Base-by-base conservation (phyloP, 2,113 vertebrate species). In the Planiliza haematocheilus region DNA sequence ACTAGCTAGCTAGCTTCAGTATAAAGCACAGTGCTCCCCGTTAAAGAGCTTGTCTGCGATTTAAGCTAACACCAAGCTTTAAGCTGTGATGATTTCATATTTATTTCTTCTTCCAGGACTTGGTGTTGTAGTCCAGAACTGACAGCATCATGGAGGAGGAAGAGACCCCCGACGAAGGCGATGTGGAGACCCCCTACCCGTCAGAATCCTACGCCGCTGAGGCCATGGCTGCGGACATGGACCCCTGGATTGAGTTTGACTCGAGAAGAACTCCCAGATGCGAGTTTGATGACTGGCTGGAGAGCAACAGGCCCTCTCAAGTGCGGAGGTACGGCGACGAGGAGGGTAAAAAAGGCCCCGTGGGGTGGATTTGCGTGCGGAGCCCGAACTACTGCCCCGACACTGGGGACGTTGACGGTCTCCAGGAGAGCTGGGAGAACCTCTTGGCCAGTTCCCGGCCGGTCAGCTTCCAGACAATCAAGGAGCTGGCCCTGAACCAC, bases 151-250 rank as follows among this genome's bases (percentile, higher is more conserved):
- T 91, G 87, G 88, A 91, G 66, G 87, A 84, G 63, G 82, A 84
- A 52, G 84, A 66, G 36, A 65, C 17, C 17, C 61, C 81, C 2
- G 75, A 4, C 4, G 85, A 86, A 12, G 75, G 53, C 0, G 81
- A 83, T 34, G 43, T 38, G 36, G 79, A 75, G 48, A 46, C 59
- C 72, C 4, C 17, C 17, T 91, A 89, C 60, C 67, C 91, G 0
- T 93, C 95, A 0, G 95, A 96, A 37, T 91, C 91, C 16, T 87
- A 95, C 48, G 96, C 96, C 0, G 96, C 96, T 0, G 95, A 96
- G 81, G 89, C 96, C 42, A 93, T 97, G 95, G 96, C 96, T 0
- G 95, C 96, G 0, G 96, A 97, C 87, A 95, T 96, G 95, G 95
- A 97, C 73, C 95, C 95, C 37, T 97, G 96, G 96, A 94, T 96